Percentiles rank a stretch among this genome's conserved stretches.
phyloP scores from a whole-genome alignment of 1,140 invertebrate genomes.

The Brachionus sp. region DNA sequence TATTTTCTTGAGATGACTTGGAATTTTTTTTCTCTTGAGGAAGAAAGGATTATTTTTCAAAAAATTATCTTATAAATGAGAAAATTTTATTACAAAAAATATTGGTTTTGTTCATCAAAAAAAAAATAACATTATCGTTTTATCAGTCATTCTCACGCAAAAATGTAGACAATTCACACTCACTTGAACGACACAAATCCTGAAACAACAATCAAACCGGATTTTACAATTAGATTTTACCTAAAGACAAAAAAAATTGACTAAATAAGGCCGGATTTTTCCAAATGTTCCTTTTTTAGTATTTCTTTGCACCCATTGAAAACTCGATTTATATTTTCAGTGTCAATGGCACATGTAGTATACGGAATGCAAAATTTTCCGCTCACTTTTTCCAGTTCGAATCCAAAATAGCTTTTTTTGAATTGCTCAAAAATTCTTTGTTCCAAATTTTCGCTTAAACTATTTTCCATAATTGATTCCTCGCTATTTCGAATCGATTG shows the following conservation, averaged over 20 bases:
- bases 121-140: not conserved
- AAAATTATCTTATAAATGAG: not conserved
- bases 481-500: not conserved
- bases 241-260: not conserved
- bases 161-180: not conserved
- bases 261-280: slow-evolving; percentile 36
- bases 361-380: slow-evolving; percentile 82
- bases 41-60: not conserved
- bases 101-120: not conserved
- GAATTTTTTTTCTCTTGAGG: not conserved
- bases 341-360: slow-evolving; percentile 99
- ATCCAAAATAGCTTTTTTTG: not conserved
- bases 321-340: slow-evolving; percentile 98
- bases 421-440: not conserved
- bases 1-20: not conserved
- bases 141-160: not conserved
- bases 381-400: not conserved
- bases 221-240: not conserved
- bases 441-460: not conserved
- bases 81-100: not conserved
- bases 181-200: not conserved
- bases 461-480: not conserved
- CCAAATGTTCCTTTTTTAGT: slow-evolving; percentile 68
- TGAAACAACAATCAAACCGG: not conserved
- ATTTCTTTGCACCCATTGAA: slow-evolving; percentile 99